Conservation (phyloP, 2,797 vertebrate species). For the Myotis daubentonii region DNA sequence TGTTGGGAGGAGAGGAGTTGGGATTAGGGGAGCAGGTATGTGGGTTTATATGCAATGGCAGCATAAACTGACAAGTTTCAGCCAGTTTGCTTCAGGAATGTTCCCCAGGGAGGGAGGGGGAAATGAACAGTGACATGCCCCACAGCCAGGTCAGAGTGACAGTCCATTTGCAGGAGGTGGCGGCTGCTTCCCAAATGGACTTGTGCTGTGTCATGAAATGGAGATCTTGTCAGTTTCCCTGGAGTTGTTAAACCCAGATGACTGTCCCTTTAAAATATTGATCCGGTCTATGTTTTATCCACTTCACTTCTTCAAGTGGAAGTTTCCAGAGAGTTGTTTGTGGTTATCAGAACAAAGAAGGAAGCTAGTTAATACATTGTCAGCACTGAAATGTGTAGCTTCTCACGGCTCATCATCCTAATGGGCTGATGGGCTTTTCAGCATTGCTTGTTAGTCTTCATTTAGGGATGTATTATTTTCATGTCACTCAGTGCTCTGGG, state of each 20-base stretch:
- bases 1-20: neutral
- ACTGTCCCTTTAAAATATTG: neutral
- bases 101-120: neutral
- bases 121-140: neutral
- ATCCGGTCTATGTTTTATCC: neutral
- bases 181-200: neutral
- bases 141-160: neutral
- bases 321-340: neutral
- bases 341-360: neutral
- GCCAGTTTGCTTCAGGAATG: neutral
- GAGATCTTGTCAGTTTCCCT: neutral
- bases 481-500: slow-evolving; percentile 18
- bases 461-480: slow-evolving; percentile 47
- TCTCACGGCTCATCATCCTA: neutral
- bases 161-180: neutral
- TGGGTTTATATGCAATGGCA: neutral
- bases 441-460: slow-evolving; percentile 45
- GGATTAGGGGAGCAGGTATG: neutral
- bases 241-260: neutral
- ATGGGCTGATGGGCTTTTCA: slow-evolving; percentile 43
- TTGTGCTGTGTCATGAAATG: neutral
- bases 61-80: neutral
- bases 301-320: neutral
- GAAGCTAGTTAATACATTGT: neutral
- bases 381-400: neutral